Evolutionary conservation across 1,140 invertebrate genomes (phyloP).

Genomic region (Dendrolimus punctatus): DNA sequence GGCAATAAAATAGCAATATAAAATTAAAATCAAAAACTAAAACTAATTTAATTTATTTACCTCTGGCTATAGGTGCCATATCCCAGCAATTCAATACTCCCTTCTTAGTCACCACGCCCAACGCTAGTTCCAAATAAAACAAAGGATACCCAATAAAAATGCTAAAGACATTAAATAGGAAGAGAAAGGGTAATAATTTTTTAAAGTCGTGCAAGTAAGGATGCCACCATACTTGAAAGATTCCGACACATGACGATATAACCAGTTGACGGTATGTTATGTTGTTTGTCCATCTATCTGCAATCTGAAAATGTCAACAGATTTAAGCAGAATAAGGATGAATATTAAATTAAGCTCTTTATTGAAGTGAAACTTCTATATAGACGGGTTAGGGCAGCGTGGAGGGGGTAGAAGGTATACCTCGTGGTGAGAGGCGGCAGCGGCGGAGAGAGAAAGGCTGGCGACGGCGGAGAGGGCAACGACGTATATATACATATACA

Average conservation of each 20-base stretch:
- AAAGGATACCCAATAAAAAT: slow-evolving; percentile 45
- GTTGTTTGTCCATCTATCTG: slow-evolving; percentile 56
- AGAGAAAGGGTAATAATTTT: slow-evolving; percentile 44
- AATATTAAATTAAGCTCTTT: too few species aligned
- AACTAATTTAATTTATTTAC: slow-evolving; percentile 14
- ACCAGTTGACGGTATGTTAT: slow-evolving; percentile 57
- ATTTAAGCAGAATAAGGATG: too few species aligned
- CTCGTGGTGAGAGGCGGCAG: too few species aligned
- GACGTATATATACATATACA: too few species aligned
- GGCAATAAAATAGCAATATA: too few species aligned
- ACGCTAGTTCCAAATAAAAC: slow-evolving; percentile 51
- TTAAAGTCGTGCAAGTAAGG: slow-evolving; percentile 49
- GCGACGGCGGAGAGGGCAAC: too few species aligned
- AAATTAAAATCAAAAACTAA: too few species aligned
- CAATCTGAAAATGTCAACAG: slow-evolving; percentile 17
- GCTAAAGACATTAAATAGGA: slow-evolving; percentile 52
- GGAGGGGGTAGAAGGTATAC: too few species aligned
- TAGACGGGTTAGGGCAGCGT: too few species aligned
- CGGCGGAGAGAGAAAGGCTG: too few species aligned
- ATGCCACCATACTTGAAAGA: slow-evolving; percentile 59
- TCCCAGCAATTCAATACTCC: slow-evolving; percentile 56
- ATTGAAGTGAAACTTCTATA: too few species aligned
- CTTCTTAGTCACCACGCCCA: slow-evolving; percentile 52
- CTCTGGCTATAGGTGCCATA: slow-evolving; percentile 48
- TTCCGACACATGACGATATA: slow-evolving; percentile 48